Evolutionary conservation across 2,888 invertebrate species (phyloP), one percentile per base, ranked within the genome.

Genomic region (Ormyrus nitidulus): DNA sequence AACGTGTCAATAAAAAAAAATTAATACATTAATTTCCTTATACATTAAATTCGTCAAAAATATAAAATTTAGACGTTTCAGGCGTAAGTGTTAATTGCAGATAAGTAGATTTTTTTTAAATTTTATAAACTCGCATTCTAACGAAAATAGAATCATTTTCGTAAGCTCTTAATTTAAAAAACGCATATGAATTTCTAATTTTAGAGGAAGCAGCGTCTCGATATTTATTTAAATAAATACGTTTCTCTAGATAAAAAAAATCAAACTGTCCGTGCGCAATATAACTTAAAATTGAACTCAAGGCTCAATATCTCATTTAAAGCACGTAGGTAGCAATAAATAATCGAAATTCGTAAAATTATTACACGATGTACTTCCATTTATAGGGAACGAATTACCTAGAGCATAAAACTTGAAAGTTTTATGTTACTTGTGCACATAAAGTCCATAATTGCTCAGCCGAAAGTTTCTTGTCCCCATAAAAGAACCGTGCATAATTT

Each of bases 1-100:
- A 34, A 48, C 62, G 11, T 19, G 7, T 61, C 34, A 49, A 65
- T 62, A 48, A 46, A 19, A 51, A 51, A 74, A 54, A 56, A 65
- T 61, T 56, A 56, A 65, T 54, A 4, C 34, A 34, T 34, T 34
- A 34, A 34, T 34, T 34, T 34, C 34, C 34, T 34, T 34, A 34
- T 4, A 4, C 4, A 34, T 34, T 34, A 4, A 34, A 34, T 34
- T 34, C 34, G 4, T 34, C 34, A 34, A 34, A 34, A 34, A 34
- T 34, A 34, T 34, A 2, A 34, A 34, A 34, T 34, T 34, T 34
- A 34, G 34, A 34, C 34, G 34, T 34, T 34, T 34, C 4, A 34
- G 2, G 4, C 4, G 34, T 34, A 34, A 34, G 2, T 34, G 34
- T 34, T 34, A 34, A 34, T 34, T 34, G 34, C 4, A 34, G 4